Percentiles rank a stretch among this genome's conserved stretches.
phyloP scores from a whole-genome alignment of 2,888 invertebrate species.

The Limnephilus lunatus region DNA sequence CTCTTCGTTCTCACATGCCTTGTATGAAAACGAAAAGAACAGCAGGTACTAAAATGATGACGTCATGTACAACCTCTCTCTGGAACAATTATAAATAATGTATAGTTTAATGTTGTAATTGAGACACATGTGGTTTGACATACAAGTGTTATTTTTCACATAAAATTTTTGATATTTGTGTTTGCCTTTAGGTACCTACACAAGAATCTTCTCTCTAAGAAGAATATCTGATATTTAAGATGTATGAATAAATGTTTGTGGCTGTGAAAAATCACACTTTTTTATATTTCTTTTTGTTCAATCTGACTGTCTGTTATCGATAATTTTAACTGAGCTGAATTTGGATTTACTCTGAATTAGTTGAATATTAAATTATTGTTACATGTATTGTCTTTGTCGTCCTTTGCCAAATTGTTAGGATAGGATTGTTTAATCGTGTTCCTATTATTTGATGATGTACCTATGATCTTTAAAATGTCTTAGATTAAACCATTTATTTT shows the following conservation, averaged over 20 bases:
- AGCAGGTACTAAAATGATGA: too few species aligned
- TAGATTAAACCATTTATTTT: not conserved
- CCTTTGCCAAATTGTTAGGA: slow-evolving; percentile 36
- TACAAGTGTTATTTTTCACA: not conserved
- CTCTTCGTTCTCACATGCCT: too few species aligned
- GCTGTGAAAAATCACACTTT: not conserved
- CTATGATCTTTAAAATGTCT: slow-evolving; percentile 2
- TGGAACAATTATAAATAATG: too few species aligned
- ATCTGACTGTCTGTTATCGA: not conserved
- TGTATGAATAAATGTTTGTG: not conserved
- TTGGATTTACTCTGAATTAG: not conserved
- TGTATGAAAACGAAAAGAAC: too few species aligned
- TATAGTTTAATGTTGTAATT: not conserved
- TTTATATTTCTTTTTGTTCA: not conserved
- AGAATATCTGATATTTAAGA: not conserved
- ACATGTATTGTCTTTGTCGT: not conserved
- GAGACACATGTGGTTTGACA: not conserved
- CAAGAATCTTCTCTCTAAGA: not conserved
- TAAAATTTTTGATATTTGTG: not conserved
- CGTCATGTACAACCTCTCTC: too few species aligned
- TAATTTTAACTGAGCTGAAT: not conserved
- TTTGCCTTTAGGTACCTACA: not conserved
- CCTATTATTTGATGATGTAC: slow-evolving; percentile 23
- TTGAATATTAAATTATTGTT: not conserved
- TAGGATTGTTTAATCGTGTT: slow-evolving; percentile 2